phyloP scores from a whole-genome alignment of 35 echinoderm and acorn worm species.

The Lytechinus pictus region DNA sequence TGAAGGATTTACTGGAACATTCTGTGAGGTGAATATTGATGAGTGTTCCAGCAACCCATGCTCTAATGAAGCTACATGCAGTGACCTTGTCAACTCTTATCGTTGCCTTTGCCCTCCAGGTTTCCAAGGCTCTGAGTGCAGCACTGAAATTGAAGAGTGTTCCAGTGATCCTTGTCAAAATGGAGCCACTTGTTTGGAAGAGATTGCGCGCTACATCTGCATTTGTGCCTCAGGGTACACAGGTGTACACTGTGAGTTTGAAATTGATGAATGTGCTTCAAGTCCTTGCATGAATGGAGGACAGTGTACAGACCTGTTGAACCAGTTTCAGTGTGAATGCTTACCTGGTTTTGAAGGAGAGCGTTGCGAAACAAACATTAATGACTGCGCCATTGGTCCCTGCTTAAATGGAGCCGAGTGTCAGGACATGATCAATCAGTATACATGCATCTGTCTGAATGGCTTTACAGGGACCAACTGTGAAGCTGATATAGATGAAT shows the following conservation, averaged over 20 bases:
- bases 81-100: conserved; percentile 62
- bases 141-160: conserved; percentile 62
- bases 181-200: conserved; percentile 59
- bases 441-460: conserved; percentile 35
- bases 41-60: conserved; percentile 61
- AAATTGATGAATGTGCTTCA: conserved; percentile 61
- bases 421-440: conserved; percentile 44
- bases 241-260: conserved; percentile 56
- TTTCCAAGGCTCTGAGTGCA: conserved; percentile 57
- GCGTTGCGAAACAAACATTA: conserved; percentile 58
- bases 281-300: conserved; percentile 67
- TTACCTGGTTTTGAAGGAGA: conserved; percentile 42
- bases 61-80: conserved; percentile 44
- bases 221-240: conserved; percentile 49
- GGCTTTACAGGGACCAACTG: conserved; percentile 57
- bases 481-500: conserved; percentile 72
- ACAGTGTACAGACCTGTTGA: conserved; percentile 38
- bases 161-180: conserved; percentile 63
- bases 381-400: conserved; percentile 50
- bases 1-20: conserved; percentile 52
- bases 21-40: conserved; percentile 63
- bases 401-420: conserved; percentile 62
- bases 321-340: conserved; percentile 57
- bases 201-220: conserved; percentile 57
- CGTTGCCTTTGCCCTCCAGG: conserved; percentile 56